A percentile compares a stretch with the other conserved stretches of the same genome.
These are phyloP conservation scores for Pseudopodoces humilis DNA, from an alignment of 2,113 vertebrate genomes.

Conservation along the genomic window DNA sequence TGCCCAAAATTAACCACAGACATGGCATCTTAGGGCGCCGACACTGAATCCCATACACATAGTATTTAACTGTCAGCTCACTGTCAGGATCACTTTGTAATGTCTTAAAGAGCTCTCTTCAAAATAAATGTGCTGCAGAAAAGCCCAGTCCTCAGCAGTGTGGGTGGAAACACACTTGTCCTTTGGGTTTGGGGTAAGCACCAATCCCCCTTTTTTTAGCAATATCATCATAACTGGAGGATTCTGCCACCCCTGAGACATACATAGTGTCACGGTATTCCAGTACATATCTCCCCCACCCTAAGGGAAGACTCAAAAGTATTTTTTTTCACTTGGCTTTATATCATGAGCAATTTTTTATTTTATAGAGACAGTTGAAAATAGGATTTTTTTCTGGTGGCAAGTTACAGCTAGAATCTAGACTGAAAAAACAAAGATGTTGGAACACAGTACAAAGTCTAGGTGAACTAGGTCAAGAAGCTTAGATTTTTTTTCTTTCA, in stretches of 20 bases:
- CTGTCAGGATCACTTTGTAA: not conserved
- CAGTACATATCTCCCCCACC: not conserved
- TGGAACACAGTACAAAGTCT: not conserved
- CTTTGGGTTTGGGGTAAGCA: not conserved
- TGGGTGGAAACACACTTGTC: not conserved
- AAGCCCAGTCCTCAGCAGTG: not conserved
- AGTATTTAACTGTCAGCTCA: not conserved
- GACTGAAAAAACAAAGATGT: not conserved
- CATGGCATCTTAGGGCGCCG: not conserved
- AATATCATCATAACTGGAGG: not conserved
- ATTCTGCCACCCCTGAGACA: not conserved
- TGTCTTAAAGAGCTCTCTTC: not conserved
- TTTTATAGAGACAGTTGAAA: not conserved
- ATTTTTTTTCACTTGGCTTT: not conserved
- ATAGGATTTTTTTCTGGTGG: not conserved
- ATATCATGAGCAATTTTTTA: not conserved
- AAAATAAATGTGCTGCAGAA: not conserved
- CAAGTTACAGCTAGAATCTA: not conserved
- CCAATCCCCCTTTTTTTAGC: not conserved
- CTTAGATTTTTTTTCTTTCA: not conserved
- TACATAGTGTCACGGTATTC: not conserved
- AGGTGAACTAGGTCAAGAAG: not conserved
- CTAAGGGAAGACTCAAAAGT: not conserved
- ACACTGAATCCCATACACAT: not conserved
- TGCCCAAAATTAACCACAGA: slow-evolving; percentile 17